Evolutionary conservation across 2,113 vertebrate species (phyloP), one percentile per base, ranked within the genome.

Genomic region (Sinocyclocheilus anophthalmus): DNA sequence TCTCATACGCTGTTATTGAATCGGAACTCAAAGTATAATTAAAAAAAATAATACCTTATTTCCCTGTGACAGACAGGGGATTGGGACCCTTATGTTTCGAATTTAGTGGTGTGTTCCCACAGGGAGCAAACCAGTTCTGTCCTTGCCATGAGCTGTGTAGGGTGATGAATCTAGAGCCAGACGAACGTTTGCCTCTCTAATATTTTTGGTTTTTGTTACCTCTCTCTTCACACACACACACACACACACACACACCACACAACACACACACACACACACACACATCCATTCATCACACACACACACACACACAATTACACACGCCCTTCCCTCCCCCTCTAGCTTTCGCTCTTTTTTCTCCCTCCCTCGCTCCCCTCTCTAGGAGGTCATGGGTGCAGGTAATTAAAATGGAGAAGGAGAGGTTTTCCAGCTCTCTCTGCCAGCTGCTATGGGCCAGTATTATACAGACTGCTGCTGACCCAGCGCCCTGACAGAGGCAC

Each of bases 341-440:
- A 90, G 91, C 88, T 87, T 88, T 83, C 76, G 78, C 90, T 92
- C 90, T 81, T 67, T 81, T 87, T 92, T 92, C 91, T 92, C 57
- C 63, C 85, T 73, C 83, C 65, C 86, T 63, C 88, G 20, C 24
- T 22, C 73, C 82, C 70, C 86, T 67, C 87, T 45, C 1, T 16
- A 70, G 82, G 87, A 87, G 90, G 86, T 83, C 85, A 78, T 89
- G 88, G 87, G 86, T 90, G 87, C 75, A 91, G 88, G 89, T 94
- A 93, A 94, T 94, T 93, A 92, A 92, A 93, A 91, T 90, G 88
- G 39, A 20, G 63, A 83, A 24, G 12, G 39, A 37, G 61, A 75
- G 84, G 75, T 45, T 83, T 78, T 59, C 22, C 30, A 55, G 61
- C 53, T 70, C 63, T 22, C 24, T 79, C 33, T 80, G 63, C 76